Conservation (phyloP, 2,888 invertebrate species). For the Ephialtes manifestator region DNA sequence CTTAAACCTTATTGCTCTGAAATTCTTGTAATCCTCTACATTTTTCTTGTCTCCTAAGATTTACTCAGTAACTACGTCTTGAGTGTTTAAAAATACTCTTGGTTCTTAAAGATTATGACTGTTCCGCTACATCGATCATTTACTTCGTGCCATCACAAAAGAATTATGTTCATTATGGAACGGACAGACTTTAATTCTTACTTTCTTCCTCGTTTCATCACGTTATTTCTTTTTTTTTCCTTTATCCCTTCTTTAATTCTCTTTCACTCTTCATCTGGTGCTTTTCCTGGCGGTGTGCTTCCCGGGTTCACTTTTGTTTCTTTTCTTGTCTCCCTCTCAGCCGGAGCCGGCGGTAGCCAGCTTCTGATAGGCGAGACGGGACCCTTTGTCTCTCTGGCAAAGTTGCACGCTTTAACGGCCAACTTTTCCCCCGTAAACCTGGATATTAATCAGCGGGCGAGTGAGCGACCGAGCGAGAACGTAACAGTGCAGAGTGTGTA, state of each 20-base stretch:
- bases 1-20: not conserved
- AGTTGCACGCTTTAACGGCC: slow-evolving; percentile 66
- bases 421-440: slow-evolving; percentile 73
- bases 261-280: slow-evolving; percentile 35
- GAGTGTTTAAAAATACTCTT: slow-evolving; percentile 19
- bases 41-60: not conserved
- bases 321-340: not conserved
- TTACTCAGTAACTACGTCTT: not conserved
- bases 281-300: slow-evolving; percentile 14
- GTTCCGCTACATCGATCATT: slow-evolving; percentile 31
- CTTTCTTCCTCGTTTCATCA: slow-evolving; percentile 36
- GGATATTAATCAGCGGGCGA: slow-evolving; percentile 51
- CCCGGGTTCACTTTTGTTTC: not conserved
- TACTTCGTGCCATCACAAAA: slow-evolving; percentile 36
- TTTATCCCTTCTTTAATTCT: slow-evolving; percentile 23
- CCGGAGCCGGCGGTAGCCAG: not conserved
- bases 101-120: slow-evolving; percentile 2
- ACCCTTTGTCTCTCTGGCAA: slow-evolving; percentile 41
- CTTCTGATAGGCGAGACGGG: slow-evolving; percentile 19
- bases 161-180: slow-evolving; percentile 40
- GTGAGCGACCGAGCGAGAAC: slow-evolving; percentile 51
- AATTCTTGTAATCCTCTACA: not conserved
- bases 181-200: slow-evolving; percentile 52
- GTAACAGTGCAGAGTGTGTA: slow-evolving; percentile 39
- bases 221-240: slow-evolving; percentile 39